Evolutionary conservation across 2,113 vertebrate genomes (phyloP), one percentile per base, ranked within the genome.

Genomic region (Epinephelus moara): DNA sequence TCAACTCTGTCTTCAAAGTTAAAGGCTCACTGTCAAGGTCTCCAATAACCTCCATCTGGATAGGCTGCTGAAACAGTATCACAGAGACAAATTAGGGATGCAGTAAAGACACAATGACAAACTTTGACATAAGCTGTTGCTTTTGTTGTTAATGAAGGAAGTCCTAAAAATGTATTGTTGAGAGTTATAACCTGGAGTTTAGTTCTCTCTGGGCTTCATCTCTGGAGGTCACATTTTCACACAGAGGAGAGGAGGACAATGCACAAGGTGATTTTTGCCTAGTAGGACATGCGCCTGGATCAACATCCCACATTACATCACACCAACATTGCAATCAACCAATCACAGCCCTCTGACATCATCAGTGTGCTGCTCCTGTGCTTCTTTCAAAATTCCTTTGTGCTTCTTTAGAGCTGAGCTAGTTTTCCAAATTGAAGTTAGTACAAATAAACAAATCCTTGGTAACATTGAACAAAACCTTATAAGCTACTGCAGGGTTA

Each of bases 41-140:
- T 47, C 8, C 70, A 18, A 25, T 59, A 3, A 68, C 60, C 59
- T 88, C 83, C 73, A 79, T 64, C 57, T 85, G 77, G 79, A 91
- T 3, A 17, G 42, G 3, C 88, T 93, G 87, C 21, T 47, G 79
- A 88, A 70, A 88, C 40, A 85, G 78, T 4, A 47, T 2, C 21
- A 87, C 14, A 70, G 15, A 75, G 11, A 79, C 9, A 66, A 12
- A 56, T 87, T 62, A 84, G 62, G 8, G 17, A 68, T 23, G 12
- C 17, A 47, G 30, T 17, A 45, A 45, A 47, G 13, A 84, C 37
- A 56, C 1, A 64, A 73, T 37, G 3, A 17, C 30, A 69, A 12
- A 60, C 19, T 1, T 25, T 64, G 12, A 66, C 42, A 27, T 6
- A 7, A 17, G 40, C 27, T 45, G 42, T 37, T 37, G 40, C 19